phyloP scores from a whole-genome alignment of 2,113 vertebrate genomes.

The pig (Sus scrofa) region T2T-Sscrofa CM000818.6:125449001-125449500 shows the following conservation, averaged over 20 bases:
- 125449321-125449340: conserved; percentile 98
- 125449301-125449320: conserved; percentile 93
- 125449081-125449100: fast-evolving
- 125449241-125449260: conserved; percentile 97
- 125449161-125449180: neutral
- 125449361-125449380: conserved; percentile 89
- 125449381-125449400: conserved; percentile 91
- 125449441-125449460: conserved; percentile 89
- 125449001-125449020: neutral
- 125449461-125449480: conserved; percentile 92
- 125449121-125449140: neutral
- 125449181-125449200: neutral
- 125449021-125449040: neutral
- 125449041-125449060: neutral
- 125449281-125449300: conserved; percentile 94
- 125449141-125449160: neutral
- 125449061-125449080: neutral
- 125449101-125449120: neutral
- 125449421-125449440: conserved; percentile 90
- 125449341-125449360: conserved; percentile 94
- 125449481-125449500: conserved; percentile 91
- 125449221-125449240: conserved; percentile 84
- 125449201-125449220: neutral
- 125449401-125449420: conserved; percentile 93
- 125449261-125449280: conserved; percentile 92